phyloP scores from a whole-genome alignment of 2,797 vertebrate species.

The Falco berigora region DNA sequence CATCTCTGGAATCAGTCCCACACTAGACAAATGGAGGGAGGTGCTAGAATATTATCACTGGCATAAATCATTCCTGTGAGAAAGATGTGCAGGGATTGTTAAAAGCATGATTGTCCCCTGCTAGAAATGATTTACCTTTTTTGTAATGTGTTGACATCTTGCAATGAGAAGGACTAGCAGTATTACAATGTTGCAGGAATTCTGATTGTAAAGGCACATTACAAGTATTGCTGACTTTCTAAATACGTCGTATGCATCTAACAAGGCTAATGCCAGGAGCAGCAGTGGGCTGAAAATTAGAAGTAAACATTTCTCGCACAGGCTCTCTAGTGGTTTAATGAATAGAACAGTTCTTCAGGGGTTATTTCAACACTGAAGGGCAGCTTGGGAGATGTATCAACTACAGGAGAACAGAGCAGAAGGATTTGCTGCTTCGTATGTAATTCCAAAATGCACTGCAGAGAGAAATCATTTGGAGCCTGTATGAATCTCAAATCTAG shows the following conservation, averaged over 20 bases:
- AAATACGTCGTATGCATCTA: background rate
- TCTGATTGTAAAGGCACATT: background rate
- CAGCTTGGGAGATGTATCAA: background rate
- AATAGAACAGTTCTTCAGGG: background rate
- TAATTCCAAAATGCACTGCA: background rate
- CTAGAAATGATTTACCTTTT: background rate
- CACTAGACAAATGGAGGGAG: background rate
- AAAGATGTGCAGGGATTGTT: background rate
- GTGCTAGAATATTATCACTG: background rate
- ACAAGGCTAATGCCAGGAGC: background rate
- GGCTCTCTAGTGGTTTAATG: background rate
- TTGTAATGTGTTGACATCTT: background rate
- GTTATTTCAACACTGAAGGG: background rate
- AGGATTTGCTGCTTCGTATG: background rate
- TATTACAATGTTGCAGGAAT: background rate
- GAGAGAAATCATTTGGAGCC: background rate
- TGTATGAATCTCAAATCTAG: background rate
- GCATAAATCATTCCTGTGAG: background rate
- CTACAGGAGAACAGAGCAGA: background rate
- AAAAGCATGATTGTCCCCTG: background rate
- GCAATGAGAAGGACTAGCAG: background rate
- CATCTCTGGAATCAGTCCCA: background rate
- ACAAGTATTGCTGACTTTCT: background rate
- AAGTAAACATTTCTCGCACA: background rate
- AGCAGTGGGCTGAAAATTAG: background rate